phyloP scores from a whole-genome alignment of 2,113 vertebrate species.

The Phalacrocorax pelagicus region DNA sequence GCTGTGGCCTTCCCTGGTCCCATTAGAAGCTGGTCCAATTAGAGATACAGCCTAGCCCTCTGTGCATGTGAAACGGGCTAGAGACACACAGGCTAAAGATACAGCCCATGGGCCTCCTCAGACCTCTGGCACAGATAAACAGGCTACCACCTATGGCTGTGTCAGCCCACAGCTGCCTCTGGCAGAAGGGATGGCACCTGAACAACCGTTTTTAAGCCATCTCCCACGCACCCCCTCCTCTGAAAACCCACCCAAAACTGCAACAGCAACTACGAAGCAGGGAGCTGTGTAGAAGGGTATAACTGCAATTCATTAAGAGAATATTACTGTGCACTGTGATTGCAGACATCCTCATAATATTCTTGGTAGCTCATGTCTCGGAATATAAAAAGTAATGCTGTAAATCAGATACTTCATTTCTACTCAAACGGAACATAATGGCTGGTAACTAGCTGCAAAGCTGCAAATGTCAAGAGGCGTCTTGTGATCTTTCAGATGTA shows the following conservation, averaged over 20 bases:
- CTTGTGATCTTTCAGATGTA: background rate
- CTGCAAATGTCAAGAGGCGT: background rate
- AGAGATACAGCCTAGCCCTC: background rate
- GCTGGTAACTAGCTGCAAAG: conserved; percentile 20
- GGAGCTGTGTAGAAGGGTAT: background rate
- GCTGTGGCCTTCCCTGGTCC: background rate
- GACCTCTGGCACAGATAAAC: background rate
- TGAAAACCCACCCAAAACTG: background rate
- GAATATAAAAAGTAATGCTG: background rate
- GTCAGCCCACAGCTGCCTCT: background rate
- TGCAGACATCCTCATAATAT: background rate
- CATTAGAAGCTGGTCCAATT: background rate
- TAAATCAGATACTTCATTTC: conserved; percentile 2
- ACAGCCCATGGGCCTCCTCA: background rate
- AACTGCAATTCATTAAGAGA: background rate
- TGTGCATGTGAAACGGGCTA: no score
- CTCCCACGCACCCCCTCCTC: background rate
- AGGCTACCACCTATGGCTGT: background rate
- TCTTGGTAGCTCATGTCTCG: background rate
- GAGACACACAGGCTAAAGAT: background rate
- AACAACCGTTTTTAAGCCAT: background rate
- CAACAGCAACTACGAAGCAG: background rate
- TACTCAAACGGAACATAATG: background rate
- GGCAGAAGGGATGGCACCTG: background rate
- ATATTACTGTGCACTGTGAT: background rate